Evolutionary conservation across 2,888 invertebrate species (phyloP).

Genomic region (Bedellia somnulentella): DNA sequence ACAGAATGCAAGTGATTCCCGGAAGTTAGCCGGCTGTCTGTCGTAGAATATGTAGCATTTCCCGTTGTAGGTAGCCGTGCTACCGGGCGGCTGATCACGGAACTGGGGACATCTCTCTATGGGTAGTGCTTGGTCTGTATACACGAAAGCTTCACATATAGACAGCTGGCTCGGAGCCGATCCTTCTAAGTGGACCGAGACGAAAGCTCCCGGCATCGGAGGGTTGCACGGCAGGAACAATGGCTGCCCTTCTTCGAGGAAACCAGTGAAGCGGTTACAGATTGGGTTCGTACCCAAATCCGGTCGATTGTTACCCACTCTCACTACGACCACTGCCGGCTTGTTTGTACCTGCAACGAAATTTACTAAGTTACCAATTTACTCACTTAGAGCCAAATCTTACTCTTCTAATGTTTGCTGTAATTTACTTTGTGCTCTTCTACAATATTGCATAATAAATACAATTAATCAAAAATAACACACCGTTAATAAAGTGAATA

Average conservation of each 20-base stretch:
- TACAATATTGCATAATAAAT: no score
- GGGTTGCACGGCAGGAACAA: constrained; percentile 91
- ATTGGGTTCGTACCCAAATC: constrained; percentile 90
- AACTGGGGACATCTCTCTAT: constrained; percentile 92
- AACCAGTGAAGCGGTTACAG: constrained; percentile 87
- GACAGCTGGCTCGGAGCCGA: constrained; percentile 75
- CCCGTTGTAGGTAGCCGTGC: constrained; percentile 90
- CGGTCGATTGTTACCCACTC: constrained; percentile 91
- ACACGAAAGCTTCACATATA: constrained; percentile 91
- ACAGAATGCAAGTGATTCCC: constrained; percentile 80
- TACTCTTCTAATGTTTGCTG: no score
- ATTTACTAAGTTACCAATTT: no score
- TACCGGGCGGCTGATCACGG: constrained; percentile 89
- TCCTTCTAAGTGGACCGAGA: constrained; percentile 86
- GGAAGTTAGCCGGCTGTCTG: constrained; percentile 77
- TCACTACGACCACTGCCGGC: constrained; percentile 83
- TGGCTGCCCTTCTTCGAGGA: constrained; percentile 86
- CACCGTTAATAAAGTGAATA: no score
- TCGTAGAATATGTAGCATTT: constrained; percentile 95
- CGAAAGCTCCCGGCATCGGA: constrained; percentile 93
- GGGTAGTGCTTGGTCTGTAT: constrained; percentile 86
- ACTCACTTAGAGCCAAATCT: no score
- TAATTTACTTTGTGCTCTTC: no score
- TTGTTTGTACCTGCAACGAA: constrained; percentile 65
- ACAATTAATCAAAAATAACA: no score